phyloP scores from a whole-genome alignment of 2,113 vertebrate genomes.

The Narcine bancroftii region DNA sequence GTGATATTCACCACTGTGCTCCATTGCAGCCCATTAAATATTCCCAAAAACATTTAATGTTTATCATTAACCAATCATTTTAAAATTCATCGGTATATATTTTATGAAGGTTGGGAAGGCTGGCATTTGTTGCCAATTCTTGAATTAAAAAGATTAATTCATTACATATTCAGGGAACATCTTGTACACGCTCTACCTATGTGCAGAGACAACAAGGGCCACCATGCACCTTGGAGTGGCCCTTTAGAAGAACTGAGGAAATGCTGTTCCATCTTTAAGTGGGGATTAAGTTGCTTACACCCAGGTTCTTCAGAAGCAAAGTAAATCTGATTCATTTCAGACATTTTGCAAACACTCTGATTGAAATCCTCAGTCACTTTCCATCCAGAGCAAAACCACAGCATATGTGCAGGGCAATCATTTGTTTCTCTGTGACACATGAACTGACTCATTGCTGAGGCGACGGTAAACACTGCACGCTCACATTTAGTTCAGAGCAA shows the following conservation, averaged over 20 bases:
- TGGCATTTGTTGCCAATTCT: not conserved
- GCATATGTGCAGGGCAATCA: conserved; percentile 1
- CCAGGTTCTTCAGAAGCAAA: not conserved
- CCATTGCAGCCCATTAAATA: too few relatives aligned
- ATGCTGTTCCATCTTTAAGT: not conserved
- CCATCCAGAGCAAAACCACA: conserved; percentile 28
- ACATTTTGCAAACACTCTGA: not conserved
- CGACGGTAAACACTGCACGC: conserved; percentile 25
- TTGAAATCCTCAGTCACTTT: conserved; percentile 31
- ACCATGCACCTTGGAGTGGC: not conserved
- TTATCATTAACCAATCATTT: not conserved
- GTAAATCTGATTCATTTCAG: not conserved
- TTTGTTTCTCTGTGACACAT: conserved; percentile 27
- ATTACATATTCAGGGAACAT: too few relatives aligned
- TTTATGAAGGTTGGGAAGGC: not conserved
- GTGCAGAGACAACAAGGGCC: not conserved
- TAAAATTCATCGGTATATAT: not conserved
- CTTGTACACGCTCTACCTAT: not conserved
- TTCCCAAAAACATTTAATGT: not conserved
- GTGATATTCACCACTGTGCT: not conserved
- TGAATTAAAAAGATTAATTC: not conserved
- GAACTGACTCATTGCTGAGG: conserved; percentile 27
- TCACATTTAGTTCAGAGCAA: conserved; percentile 25
- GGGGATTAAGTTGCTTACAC: not conserved
- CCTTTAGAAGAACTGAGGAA: not conserved